phyloP scores from a whole-genome alignment of 53 echinoderm and acorn worm genomes.

The Actinopyga echinites region DNA sequence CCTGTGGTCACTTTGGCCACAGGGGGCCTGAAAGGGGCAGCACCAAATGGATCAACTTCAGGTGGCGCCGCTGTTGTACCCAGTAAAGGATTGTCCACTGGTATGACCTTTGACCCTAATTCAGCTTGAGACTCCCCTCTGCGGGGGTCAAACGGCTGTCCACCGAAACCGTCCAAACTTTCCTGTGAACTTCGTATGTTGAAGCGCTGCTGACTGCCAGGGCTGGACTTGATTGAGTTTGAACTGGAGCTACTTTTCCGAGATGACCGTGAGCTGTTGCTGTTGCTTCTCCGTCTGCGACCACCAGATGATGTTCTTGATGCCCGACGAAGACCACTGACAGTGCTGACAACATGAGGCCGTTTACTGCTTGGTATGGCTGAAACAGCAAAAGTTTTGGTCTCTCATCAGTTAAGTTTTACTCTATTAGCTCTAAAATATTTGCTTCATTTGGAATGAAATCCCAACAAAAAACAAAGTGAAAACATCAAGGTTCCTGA shows the following conservation, averaged over 20 bases:
- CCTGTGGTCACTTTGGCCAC: conserved; percentile 18
- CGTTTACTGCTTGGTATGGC: conserved; percentile 75
- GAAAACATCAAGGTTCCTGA: no score
- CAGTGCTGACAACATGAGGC: conserved; percentile 94
- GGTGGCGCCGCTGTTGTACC: conserved; percentile 23
- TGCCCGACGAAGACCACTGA: conserved; percentile 78
- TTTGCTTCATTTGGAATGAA: no score
- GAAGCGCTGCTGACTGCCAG: conserved; percentile 76
- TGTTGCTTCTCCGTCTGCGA: conserved; percentile 88
- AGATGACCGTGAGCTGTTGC: conserved; percentile 95
- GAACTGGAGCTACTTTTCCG: conserved; percentile 92
- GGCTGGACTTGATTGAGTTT: conserved; percentile 94
- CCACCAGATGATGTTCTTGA: conserved; percentile 77
- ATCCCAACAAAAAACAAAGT: no score
- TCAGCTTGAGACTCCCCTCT: conserved; percentile 42
- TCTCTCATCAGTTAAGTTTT: background rate
- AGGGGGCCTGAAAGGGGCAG: conserved; percentile 83
- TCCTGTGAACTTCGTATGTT: conserved; percentile 80
- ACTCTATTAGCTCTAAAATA: no score
- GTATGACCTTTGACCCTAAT: background rate
- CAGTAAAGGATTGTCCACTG: conserved; percentile 23
- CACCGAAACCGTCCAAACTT: conserved; percentile 84
- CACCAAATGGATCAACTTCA: conserved; percentile 81
- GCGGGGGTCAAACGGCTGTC: conserved; percentile 68
- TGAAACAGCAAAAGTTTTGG: background rate